Conservation (phyloP, 1,140 invertebrate genomes). For the Teleogryllus occipitalis region DNA sequence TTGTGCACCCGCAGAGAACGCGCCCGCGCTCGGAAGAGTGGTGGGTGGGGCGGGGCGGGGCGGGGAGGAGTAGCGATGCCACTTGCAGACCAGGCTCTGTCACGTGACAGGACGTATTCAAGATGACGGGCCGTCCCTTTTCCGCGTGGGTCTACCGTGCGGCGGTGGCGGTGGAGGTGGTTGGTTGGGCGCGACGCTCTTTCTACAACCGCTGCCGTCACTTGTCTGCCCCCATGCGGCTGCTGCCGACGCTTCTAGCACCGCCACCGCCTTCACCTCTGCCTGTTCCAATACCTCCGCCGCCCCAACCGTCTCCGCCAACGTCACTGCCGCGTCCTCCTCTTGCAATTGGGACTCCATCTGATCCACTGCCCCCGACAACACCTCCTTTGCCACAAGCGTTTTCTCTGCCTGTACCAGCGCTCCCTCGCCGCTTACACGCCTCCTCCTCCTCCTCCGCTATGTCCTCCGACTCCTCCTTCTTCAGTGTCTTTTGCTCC, state of each 20-base stretch:
- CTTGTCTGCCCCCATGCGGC: no score
- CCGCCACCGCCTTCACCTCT: no score
- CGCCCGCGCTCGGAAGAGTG: not conserved
- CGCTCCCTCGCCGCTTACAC: not conserved
- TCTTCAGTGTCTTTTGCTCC: not conserved
- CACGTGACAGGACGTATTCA: constrained; percentile 18
- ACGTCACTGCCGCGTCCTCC: not conserved
- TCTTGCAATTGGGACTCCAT: not conserved
- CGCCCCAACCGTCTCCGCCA: not conserved
- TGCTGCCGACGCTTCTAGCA: no score
- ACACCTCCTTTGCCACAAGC: not conserved
- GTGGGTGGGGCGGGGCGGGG: not conserved
- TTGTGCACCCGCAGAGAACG: constrained; percentile 5
- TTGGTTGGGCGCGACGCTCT: no score
- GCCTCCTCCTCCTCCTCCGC: not conserved
- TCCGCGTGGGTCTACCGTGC: no score
- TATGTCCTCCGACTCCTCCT: no score
- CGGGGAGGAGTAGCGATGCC: constrained; percentile 15
- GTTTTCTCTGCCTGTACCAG: not conserved
- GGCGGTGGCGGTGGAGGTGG: no score
- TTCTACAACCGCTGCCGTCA: no score
- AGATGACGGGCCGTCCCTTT: constrained; percentile 18
- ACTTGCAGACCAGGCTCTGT: constrained; percentile 22
- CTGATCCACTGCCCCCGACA: not conserved
- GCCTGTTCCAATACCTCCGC: no score